These are phyloP conservation scores for Tipula vernalis DNA, from an alignment of 2,888 invertebrate species.

Conservation along the genomic window DNA sequence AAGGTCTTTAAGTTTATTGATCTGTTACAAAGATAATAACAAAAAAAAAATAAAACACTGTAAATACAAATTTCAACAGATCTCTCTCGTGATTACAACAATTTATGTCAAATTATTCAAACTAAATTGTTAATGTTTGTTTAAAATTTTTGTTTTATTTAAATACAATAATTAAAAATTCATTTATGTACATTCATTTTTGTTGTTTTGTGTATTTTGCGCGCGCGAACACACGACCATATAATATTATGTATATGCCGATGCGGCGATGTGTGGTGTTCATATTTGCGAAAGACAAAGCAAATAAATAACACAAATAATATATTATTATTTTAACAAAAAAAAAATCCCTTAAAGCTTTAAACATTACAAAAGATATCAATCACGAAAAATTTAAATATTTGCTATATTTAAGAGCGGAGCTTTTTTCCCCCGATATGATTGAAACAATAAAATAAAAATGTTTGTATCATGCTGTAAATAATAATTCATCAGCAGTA, in stretches of 20 bases:
- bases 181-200: neutral
- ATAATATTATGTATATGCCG: neutral
- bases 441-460: neutral
- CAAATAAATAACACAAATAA: neutral
- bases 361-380: neutral
- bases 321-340: neutral
- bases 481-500: neutral
- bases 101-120: neutral
- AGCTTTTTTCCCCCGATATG: neutral
- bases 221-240: neutral
- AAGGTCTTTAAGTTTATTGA: neutral
- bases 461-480: neutral
- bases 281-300: neutral
- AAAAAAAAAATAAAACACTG: neutral
- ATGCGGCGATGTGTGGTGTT: neutral
- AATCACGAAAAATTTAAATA: neutral
- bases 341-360: neutral
- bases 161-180: constrained; percentile 4
- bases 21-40: neutral
- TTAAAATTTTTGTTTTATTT: neutral
- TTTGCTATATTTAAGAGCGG: neutral
- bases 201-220: neutral
- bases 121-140: neutral
- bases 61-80: neutral
- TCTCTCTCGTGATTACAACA: neutral